Evolutionary conservation across 2,888 invertebrate species (phyloP), one percentile per base, ranked within the genome.

Genomic region (Leptopterna dolabrata): DNA sequence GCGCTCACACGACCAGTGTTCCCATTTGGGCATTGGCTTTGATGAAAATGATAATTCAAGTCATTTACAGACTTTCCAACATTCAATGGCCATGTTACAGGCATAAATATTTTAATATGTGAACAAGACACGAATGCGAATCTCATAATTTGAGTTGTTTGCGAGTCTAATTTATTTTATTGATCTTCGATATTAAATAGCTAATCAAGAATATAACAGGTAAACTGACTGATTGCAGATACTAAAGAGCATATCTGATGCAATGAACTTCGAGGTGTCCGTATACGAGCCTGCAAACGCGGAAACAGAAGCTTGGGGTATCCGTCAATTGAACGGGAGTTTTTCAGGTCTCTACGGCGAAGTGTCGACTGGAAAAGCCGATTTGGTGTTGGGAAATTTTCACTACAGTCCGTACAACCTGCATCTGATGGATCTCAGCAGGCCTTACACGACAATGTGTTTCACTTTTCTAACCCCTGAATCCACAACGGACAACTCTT

Each of bases 401-500:
- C 95, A 96, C 91, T 95, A 96, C 89, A 96, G 95, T 0, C 94
- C 94, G 0, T 94, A 94, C 90, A 94, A 96, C 90, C 91, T 95
- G 76, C 93, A 94, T 78, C 91, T 95, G 73, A 94, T 96, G 90
- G 97, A 97, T 91, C 92, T 97, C 55, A 95, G 95, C 84, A 93
- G 94, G 76, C 96, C 97, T 0, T 97, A 97, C 89, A 95, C 95
- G n/a, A 94, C 95, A 0, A 96, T 96, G 91, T 97, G 97, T 90
- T 93, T 96, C 90, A 97, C 97, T 0, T 97, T 97, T 91, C 91
- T 97, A 24, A 96, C 97, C 0, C 96, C 96, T 0, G 96, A 96
- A 92, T 94, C 96, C 0, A 92, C 95, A 24, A 94, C 94, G 0
- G 96, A 97, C 91, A 96, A 96, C 90, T 96, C 96, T 0, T 97